Percentiles rank a stretch among this genome's conserved stretches.
Conservation (phyloP, 2,797 vertebrate species). For the Onychomys torridus region DNA sequence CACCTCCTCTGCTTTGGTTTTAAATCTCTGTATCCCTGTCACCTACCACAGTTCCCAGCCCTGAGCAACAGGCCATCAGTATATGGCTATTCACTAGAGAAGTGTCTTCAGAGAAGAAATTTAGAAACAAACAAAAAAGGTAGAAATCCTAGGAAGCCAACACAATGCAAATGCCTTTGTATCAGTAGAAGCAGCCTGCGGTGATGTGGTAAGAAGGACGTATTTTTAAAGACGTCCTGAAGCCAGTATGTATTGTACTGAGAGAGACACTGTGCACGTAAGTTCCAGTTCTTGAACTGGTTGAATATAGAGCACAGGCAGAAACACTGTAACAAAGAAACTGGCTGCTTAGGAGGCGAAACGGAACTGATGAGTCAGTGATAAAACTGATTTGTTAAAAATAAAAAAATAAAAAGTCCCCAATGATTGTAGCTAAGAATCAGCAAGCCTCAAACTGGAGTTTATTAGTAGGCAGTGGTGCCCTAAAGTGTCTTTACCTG, state of each 20-base stretch:
- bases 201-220: background rate
- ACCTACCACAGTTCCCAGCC: background rate
- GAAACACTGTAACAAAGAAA: background rate
- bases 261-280: background rate
- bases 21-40: background rate
- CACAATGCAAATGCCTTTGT: background rate
- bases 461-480: constrained; percentile 40
- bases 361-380: constrained; percentile 19
- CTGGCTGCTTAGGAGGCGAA: background rate
- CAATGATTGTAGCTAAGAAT: constrained; percentile 42
- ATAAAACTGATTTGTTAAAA: background rate
- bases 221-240: background rate
- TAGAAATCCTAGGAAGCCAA: background rate
- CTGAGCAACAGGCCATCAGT: background rate
- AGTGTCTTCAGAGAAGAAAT: background rate
- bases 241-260: background rate
- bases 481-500: background rate
- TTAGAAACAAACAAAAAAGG: background rate
- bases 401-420: background rate
- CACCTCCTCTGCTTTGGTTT: background rate
- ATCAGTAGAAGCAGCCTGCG: background rate
- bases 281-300: background rate
- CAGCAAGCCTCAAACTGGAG: constrained; percentile 7
- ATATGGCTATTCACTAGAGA: background rate
- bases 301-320: background rate